Conservation (phyloP, 2,797 vertebrate species). For the Periparus ater region DNA sequence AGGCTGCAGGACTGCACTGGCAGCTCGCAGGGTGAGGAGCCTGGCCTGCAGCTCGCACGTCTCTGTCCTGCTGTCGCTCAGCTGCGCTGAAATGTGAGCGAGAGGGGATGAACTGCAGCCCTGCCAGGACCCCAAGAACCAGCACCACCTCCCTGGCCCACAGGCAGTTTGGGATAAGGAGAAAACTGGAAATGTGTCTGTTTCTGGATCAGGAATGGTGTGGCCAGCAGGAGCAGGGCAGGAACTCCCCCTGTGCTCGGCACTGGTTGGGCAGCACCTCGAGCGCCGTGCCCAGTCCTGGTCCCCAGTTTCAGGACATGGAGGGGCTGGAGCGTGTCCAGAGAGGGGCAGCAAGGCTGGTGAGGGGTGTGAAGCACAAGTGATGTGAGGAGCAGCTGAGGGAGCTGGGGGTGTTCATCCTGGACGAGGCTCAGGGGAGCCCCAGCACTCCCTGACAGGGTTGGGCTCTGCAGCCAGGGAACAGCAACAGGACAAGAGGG, state of each 20-base stretch:
- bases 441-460: background rate
- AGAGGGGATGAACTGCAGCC: background rate
- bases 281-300: background rate
- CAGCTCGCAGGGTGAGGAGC: background rate
- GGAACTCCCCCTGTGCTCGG: background rate
- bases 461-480: background rate
- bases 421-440: background rate
- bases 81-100: background rate
- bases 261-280: background rate
- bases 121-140: background rate
- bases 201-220: background rate
- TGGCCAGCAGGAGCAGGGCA: background rate
- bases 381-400: rapidly evolving
- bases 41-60: background rate
- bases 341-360: background rate
- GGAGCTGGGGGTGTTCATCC: background rate
- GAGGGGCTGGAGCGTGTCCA: background rate
- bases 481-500: background rate
- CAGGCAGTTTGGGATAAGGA: background rate
- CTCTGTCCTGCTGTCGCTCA: background rate
- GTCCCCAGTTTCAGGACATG: rapidly evolving
- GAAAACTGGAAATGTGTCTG: background rate
- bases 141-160: background rate
- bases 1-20: background rate
- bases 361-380: background rate